Evolutionary conservation across 1,140 invertebrate species (phyloP).

Genomic region (Drosophila melanogaster): DNA sequence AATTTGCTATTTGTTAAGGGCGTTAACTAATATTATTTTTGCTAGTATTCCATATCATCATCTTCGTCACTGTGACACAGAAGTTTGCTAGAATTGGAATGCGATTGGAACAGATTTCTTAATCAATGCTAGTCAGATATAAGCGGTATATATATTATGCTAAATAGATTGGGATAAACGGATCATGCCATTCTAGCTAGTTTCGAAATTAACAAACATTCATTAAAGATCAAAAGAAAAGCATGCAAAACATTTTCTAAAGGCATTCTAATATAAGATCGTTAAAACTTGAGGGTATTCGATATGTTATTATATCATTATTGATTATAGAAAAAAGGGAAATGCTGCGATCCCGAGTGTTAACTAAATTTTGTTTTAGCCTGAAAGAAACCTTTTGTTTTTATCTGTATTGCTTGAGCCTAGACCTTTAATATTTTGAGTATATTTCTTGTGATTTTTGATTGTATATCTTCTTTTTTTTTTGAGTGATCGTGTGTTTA

Average conservation of each 20-base stretch:
- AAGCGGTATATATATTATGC: conserved; percentile 35
- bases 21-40: conserved; percentile 70
- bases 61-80: conserved; percentile 85
- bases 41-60: conserved; percentile 85
- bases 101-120: conserved; percentile 58
- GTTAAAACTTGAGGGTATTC: conserved; percentile 23
- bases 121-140: conserved; percentile 50
- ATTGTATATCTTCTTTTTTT: conserved; percentile 5
- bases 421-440: conserved; percentile 16
- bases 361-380: conserved; percentile 6
- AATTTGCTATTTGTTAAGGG: conserved; percentile 58
- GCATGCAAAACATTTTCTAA: conserved; percentile 40
- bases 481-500: conserved; percentile 15
- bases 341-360: conserved; percentile 8
- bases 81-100: conserved; percentile 83
- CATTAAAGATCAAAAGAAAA: conserved; percentile 12
- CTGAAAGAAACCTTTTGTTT: conserved; percentile 21
- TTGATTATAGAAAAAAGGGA: background rate
- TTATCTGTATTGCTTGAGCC: conserved; percentile 14
- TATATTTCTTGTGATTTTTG: conserved; percentile 14
- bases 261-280: conserved; percentile 16
- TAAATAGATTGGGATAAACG: conserved; percentile 26
- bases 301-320: conserved; percentile 25
- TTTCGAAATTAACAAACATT: conserved; percentile 22
- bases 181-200: conserved; percentile 42